Evolutionary conservation across 2,113 vertebrate genomes (phyloP).

Genomic region (Sorex fumeus): DNA sequence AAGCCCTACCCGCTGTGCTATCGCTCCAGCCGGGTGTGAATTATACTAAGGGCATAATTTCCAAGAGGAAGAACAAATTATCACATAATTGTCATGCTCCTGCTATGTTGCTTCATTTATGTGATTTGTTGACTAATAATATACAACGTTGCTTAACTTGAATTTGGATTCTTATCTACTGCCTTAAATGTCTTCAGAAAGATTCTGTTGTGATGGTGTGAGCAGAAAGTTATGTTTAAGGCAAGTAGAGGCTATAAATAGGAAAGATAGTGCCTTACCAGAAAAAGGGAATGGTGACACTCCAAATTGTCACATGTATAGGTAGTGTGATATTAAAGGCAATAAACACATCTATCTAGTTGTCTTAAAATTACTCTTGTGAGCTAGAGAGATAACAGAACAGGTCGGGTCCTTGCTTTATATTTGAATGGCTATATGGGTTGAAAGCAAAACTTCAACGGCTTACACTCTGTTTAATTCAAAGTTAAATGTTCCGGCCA

Average conservation of each 20-base stretch:
- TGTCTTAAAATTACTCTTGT: slow-evolving; percentile 14
- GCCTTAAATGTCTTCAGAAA: slow-evolving; percentile 43
- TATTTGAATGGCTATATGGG: slow-evolving; percentile 6
- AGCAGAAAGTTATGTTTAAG: not conserved
- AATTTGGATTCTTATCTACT: slow-evolving; percentile 49
- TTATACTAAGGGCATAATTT: not conserved
- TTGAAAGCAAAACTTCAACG: not conserved
- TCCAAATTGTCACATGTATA: not conserved
- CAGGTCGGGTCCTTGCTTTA: not conserved
- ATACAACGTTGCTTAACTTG: slow-evolving; percentile 40
- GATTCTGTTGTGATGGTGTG: not conserved
- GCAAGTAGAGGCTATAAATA: not conserved
- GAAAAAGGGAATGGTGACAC: not conserved
- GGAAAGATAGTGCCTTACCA: not conserved
- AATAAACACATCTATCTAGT: not conserved
- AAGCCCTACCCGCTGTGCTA: no score
- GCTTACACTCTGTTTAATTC: slow-evolving; percentile 1
- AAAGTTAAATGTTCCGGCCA: slow-evolving; percentile 19
- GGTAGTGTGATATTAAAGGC: not conserved
- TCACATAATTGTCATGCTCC: not conserved
- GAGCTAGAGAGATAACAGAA: not conserved
- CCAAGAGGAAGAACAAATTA: not conserved
- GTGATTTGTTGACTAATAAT: slow-evolving; percentile 1
- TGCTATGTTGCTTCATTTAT: not conserved
- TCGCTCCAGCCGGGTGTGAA: no score